Base-by-base conservation (phyloP, 2,113 vertebrate species). In the Cichladusa arquata region DNA sequence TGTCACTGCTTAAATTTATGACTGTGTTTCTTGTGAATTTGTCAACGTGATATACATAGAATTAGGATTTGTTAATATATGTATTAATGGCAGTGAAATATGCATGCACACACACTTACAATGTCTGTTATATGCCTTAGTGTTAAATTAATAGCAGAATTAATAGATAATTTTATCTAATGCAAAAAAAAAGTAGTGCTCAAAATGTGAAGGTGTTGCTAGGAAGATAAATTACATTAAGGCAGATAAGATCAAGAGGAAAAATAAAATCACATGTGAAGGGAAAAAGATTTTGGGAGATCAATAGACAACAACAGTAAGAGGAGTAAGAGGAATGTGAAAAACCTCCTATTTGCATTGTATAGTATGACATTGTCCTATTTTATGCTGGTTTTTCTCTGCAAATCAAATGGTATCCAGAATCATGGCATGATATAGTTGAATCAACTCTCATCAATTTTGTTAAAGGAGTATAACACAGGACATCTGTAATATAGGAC, bases 391-490 rank as follows among this genome's bases (percentile, higher is more conserved):
- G 4, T 78, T 82, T 94, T 94, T 64, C 71, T 74, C 93, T 73
- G 90, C 86, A 95, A 88, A 96, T 90, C 90, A 88, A 93, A 60
- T 74, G 44, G 10, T 71, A 93, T 57, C 90, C 44, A 60, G 85
- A 79, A 86, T 45, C 18, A 25, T n/a, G 77, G 53, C 77, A 76
- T 91, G 80, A 92, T 94, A 79, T 86, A 96, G 88, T 50, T 83
- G 88, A 88, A 83, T 62, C n/a, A 50, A 33, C 72, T 92, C 64
- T 71, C 93, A 96, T 94, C 82, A 82, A 34, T 96, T 92, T 90
- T 74, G 20, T 81, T 90, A 95, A 92, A 92, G 91, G 82, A 90
- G 90, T 45, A 60, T 77, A 92, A 45, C 82, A 56, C 54, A 78
- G 88, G 86, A 65, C 82, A 93, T 93, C 90, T 93, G 85, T 83